A percentile compares a stretch with the other conserved stretches of the same genome.
phyloP scores from a whole-genome alignment of 2,797 vertebrate genomes.

The Anguilla anguilla region DNA sequence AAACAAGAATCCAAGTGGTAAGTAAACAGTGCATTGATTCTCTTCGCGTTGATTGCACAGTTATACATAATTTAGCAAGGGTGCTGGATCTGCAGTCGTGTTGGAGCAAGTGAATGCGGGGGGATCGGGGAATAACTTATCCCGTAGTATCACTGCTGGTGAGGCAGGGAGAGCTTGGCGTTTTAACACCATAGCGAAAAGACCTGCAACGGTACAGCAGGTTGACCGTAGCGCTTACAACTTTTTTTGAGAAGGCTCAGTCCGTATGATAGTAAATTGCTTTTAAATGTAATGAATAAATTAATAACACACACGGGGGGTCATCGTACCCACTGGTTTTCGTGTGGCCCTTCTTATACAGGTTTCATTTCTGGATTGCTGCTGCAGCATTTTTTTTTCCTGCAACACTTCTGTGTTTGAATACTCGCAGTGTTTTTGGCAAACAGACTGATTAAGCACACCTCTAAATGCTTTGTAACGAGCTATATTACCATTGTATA shows the following conservation, averaged over 20 bases:
- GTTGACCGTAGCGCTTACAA: conserved; percentile 51
- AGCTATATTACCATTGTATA: neutral
- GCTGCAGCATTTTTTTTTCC: conserved; percentile 63
- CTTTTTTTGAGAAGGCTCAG: conserved; percentile 36
- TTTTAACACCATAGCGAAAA: conserved; percentile 49
- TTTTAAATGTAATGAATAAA: conserved; percentile 21
- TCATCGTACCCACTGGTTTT: conserved; percentile 30
- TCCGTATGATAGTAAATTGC: conserved; percentile 34
- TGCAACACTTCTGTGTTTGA: conserved; percentile 54
- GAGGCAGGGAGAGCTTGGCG: conserved; percentile 56
- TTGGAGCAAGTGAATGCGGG: conserved; percentile 48
- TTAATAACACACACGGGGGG: conserved; percentile 21
- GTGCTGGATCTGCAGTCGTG: conserved; percentile 70
- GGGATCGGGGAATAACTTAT: conserved; percentile 66
- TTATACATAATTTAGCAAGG: conserved; percentile 51
- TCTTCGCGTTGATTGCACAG: conserved; percentile 52
- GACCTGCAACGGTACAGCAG: conserved; percentile 59
- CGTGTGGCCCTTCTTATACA: conserved; percentile 47
- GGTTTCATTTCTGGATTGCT: conserved; percentile 67
- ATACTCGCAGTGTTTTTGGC: conserved; percentile 54
- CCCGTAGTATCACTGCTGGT: conserved; percentile 60
- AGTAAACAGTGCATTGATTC: conserved; percentile 71
- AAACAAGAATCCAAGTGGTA: conserved; percentile 99
- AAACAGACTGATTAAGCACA: conserved; percentile 40
- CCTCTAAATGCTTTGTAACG: neutral